phyloP scores from a whole-genome alignment of 2,797 vertebrate species.

The Acrossocheilus fasciatus region DNA sequence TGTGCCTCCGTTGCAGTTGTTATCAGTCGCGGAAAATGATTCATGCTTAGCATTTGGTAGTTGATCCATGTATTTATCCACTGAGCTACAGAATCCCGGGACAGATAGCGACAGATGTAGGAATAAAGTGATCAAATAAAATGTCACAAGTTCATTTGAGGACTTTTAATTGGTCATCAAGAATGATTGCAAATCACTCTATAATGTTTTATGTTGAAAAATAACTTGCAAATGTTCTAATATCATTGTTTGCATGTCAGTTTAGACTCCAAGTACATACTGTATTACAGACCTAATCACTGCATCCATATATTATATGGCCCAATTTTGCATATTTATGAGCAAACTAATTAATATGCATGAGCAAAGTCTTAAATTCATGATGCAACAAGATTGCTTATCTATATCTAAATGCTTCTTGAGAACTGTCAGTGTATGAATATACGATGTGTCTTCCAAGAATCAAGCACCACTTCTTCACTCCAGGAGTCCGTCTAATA shows the following conservation, averaged over 20 bases:
- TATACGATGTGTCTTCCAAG: not conserved
- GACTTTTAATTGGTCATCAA: conserved; percentile 5
- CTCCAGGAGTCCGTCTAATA: conserved; percentile 35
- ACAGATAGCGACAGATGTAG: conserved; percentile 22
- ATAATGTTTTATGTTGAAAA: not conserved
- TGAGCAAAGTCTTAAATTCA: not conserved
- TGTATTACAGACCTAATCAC: not conserved
- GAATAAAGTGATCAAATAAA: not conserved
- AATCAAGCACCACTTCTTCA: not conserved
- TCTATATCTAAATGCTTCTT: conserved; percentile 16
- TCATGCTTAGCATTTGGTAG: conserved; percentile 39
- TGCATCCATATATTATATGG: not conserved
- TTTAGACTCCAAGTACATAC: not conserved
- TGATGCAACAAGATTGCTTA: not conserved
- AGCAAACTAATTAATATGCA: not conserved
- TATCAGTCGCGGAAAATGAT: not conserved
- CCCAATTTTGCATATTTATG: not conserved
- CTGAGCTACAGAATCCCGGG: conserved; percentile 20
- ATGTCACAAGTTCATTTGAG: not conserved
- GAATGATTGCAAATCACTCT: not conserved
- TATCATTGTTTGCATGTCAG: not conserved
- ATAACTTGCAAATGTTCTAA: not conserved
- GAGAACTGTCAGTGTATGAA: not conserved
- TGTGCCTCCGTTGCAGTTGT: conserved; percentile 16
- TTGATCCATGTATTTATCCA: conserved; percentile 34